A percentile compares a stretch with the other conserved stretches of the same genome.
Conservation (phyloP, 2,113 vertebrate genomes). For the Andinoacara biseriatus region DNA sequence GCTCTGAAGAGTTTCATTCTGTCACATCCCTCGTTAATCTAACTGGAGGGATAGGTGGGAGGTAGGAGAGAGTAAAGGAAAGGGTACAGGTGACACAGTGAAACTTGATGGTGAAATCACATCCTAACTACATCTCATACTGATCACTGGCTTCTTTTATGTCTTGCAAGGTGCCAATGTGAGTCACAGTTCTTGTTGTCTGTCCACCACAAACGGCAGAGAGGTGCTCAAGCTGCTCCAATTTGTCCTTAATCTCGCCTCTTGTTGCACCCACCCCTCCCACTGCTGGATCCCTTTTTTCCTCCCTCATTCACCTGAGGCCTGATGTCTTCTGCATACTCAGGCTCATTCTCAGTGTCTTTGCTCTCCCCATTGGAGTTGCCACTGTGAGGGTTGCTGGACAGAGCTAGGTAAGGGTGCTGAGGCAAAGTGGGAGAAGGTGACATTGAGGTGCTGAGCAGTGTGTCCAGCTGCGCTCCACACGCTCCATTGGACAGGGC, state of each 20-base stretch:
- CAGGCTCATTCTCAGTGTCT: constrained; percentile 61
- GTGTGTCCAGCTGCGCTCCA: constrained; percentile 56
- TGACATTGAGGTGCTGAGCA: constrained; percentile 33
- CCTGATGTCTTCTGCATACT: constrained; percentile 29
- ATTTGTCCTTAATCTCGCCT: constrained; percentile 62
- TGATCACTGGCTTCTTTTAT: constrained; percentile 28
- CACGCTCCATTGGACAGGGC: constrained; percentile 71
- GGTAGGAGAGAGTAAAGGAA: constrained; percentile 61
- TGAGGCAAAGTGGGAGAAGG: constrained; percentile 74
- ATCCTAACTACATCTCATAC: constrained; percentile 50
- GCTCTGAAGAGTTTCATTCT: constrained; percentile 56
- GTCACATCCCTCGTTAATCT: constrained; percentile 38
- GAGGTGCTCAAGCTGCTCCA: constrained; percentile 7
- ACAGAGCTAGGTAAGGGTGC: constrained; percentile 81
- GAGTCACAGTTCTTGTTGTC: constrained; percentile 18
- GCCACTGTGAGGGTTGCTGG: constrained; percentile 57
- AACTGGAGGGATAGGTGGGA: constrained; percentile 42
- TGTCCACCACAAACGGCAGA: constrained; percentile 4
- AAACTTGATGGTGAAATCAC: constrained; percentile 56
- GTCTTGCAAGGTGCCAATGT: constrained; percentile 45
- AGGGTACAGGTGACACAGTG: constrained; percentile 69
- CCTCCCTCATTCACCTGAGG: constrained; percentile 40
- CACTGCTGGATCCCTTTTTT: constrained; percentile 60
- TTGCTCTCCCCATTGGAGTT: constrained; percentile 59
- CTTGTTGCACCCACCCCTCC: constrained; percentile 65